These are phyloP conservation scores for Tachystola acroxantha DNA, from an alignment of 2,888 invertebrate species.

Conservation along the genomic window DNA sequence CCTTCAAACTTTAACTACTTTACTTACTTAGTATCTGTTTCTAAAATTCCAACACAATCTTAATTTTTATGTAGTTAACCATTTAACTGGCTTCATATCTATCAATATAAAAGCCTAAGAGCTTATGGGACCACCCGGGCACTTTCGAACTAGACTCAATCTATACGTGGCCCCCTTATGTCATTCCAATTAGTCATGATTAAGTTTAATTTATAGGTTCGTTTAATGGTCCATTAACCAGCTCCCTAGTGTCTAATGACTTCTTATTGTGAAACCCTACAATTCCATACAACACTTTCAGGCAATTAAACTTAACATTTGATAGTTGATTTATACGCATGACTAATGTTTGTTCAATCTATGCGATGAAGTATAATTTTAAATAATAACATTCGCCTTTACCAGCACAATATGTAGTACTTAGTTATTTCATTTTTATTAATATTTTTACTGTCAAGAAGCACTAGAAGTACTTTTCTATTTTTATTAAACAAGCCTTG, in stretches of 20 bases:
- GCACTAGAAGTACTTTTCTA: too few relatives aligned
- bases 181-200: constrained; percentile 71
- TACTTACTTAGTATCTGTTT: constrained; percentile 41
- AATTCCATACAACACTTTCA: constrained; percentile 64
- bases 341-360: too few relatives aligned
- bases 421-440: too few relatives aligned
- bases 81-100: constrained; percentile 53
- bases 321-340: constrained; percentile 40
- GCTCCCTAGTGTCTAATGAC: constrained; percentile 58
- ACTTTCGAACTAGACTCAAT: constrained; percentile 25
- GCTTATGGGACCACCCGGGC: constrained; percentile 63
- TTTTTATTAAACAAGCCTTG: background rate
- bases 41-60: constrained; percentile 50
- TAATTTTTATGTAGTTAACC: constrained; percentile 60
- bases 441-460: too few relatives aligned
- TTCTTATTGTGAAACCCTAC: constrained; percentile 55
- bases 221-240: constrained; percentile 68
- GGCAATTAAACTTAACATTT: constrained; percentile 49
- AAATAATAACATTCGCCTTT: too few relatives aligned
- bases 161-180: constrained; percentile 40
- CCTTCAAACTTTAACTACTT: constrained; percentile 38
- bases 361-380: too few relatives aligned
- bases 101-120: constrained; percentile 40
- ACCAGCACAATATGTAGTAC: too few relatives aligned
- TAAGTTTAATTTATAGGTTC: constrained; percentile 70